Evolutionary conservation across 2,888 invertebrate species (phyloP).

Genomic region (Gandaritis pyraliata): DNA sequence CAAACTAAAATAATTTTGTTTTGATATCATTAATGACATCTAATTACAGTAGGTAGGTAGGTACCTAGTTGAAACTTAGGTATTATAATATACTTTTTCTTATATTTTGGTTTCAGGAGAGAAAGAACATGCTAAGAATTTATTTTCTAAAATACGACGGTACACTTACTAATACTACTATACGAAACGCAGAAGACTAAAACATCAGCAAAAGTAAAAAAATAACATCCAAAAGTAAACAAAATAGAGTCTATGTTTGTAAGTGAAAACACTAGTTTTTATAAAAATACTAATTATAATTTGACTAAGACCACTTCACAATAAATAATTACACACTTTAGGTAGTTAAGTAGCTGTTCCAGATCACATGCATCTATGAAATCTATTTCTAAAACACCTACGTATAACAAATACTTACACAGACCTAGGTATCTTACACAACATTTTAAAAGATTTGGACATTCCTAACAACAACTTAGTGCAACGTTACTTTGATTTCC

Average conservation of each 20-base stretch:
- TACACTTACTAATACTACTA: constrained; percentile 2
- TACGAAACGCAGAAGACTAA: constrained; percentile 14
- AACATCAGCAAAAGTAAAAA: constrained; percentile 9
- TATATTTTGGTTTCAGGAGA: background rate
- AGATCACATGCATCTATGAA: constrained; percentile 52
- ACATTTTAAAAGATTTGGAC: background rate
- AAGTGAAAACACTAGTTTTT: background rate
- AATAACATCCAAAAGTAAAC: background rate
- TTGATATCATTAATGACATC: too few relatives aligned
- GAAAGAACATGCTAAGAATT: constrained; percentile 10
- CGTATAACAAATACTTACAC: constrained; percentile 17
- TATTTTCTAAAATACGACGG: background rate
- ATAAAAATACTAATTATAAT: constrained; percentile 19
- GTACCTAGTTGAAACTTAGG: too few relatives aligned
- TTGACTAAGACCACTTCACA: constrained; percentile 22
- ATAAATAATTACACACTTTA: background rate
- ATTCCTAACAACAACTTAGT: background rate
- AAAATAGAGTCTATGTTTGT: background rate
- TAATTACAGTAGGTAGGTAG: too few relatives aligned
- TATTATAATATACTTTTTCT: too few relatives aligned
- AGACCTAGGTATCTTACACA: constrained; percentile 6
- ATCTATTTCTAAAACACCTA: constrained; percentile 30
- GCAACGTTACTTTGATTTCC: too few relatives aligned
- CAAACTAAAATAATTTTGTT: too few relatives aligned
- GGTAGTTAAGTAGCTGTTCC: too few relatives aligned